A percentile compares a stretch with the other conserved stretches of the same genome.
Evolutionary conservation across 2,888 invertebrate genomes (phyloP).

Genomic region (Luffia ferchaultella): DNA sequence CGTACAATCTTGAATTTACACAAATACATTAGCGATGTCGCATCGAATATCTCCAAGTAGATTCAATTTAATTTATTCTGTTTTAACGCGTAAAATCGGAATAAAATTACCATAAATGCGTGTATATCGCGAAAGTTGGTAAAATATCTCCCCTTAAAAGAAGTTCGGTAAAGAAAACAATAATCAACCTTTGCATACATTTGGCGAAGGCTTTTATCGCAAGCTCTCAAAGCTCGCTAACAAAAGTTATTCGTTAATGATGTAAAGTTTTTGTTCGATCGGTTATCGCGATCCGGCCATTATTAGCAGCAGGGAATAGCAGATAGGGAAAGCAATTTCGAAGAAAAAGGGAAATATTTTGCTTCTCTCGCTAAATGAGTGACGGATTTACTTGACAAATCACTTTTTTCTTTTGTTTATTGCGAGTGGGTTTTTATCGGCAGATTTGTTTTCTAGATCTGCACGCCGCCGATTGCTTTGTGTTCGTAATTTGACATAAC

Average conservation of each 20-base stretch:
- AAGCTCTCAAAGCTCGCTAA: conserved; percentile 6
- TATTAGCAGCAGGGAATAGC: conserved; percentile 22
- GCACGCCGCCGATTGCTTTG: no score
- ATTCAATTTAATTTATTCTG: background rate
- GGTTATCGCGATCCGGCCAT: conserved; percentile 25
- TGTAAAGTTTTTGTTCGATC: conserved; percentile 30
- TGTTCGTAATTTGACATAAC: no score
- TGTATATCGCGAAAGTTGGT: background rate
- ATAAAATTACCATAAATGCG: conserved; percentile 3
- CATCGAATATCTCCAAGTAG: background rate
- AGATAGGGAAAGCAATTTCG: conserved; percentile 16
- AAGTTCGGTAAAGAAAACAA: background rate
- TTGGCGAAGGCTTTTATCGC: conserved; percentile 15
- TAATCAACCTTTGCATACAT: conserved; percentile 11
- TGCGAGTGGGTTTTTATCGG: conserved; percentile 1
- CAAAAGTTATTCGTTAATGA: conserved; percentile 31
- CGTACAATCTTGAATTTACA: no score
- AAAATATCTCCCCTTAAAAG: background rate
- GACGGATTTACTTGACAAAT: conserved; percentile 60
- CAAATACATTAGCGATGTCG: background rate
- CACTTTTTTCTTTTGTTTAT: conserved; percentile 51
- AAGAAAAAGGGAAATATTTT: conserved; percentile 12
- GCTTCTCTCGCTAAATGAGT: conserved; percentile 32
- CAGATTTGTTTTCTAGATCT: no score
- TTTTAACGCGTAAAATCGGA: background rate